These are phyloP conservation scores for Tetragnatha versicolor DNA, from an alignment of 1,140 invertebrate genomes.

Conservation along the genomic window DNA sequence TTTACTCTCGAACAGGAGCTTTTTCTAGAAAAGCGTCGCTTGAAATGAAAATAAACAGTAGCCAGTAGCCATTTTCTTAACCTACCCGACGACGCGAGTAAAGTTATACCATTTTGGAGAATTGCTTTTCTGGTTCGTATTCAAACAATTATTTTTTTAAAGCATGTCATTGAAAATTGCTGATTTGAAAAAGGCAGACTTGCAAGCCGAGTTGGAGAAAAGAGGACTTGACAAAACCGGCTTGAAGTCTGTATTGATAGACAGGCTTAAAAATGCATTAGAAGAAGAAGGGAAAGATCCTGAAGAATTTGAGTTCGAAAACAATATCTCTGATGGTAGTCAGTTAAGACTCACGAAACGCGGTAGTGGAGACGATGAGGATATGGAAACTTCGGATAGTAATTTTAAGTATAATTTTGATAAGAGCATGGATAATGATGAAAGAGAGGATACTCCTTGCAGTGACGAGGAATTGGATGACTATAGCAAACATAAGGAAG, in stretches of 20 bases:
- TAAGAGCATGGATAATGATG: background rate
- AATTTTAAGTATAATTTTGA: background rate
- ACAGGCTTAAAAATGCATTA: slow-evolving; percentile 75
- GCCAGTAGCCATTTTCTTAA: background rate
- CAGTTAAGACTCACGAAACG: background rate
- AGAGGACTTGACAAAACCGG: slow-evolving; percentile 86
- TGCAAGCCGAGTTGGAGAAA: slow-evolving; percentile 86
- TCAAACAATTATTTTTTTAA: too few species aligned
- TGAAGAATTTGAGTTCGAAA: slow-evolving; percentile 75
- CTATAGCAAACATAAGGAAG: slow-evolving; percentile 18
- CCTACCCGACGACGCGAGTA: too few species aligned
- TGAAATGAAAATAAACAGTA: too few species aligned
- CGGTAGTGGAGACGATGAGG: background rate
- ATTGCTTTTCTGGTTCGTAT: too few species aligned
- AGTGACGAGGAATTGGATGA: slow-evolving; percentile 62
- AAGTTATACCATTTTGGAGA: too few species aligned
- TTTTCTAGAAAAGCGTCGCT: too few species aligned
- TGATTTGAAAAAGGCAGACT: slow-evolving; percentile 87
- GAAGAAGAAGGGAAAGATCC: slow-evolving; percentile 80
- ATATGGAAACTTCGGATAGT: background rate
- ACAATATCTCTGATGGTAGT: background rate
- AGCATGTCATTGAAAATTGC: slow-evolving; percentile 69
- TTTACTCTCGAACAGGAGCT: too few species aligned
- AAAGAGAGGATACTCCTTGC: slow-evolving; percentile 11
- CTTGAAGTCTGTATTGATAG: slow-evolving; percentile 85